Evolutionary conservation across 2,797 vertebrate genomes (phyloP).

Genomic region (Ibycter americanus): DNA sequence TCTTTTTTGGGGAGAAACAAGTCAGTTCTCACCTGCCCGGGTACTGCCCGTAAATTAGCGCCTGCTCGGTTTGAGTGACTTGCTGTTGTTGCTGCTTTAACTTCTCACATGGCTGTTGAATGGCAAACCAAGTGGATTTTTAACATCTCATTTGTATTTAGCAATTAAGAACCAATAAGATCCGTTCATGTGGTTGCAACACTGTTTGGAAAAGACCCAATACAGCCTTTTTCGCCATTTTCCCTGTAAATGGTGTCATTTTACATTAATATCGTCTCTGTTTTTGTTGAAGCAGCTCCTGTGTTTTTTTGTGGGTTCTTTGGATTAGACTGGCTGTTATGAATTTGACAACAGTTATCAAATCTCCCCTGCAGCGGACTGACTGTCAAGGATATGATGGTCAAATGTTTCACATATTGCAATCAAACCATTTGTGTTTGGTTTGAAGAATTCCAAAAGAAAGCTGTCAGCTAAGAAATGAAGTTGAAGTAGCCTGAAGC

Average conservation of each 20-base stretch:
- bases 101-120: background rate
- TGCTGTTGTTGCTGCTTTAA: background rate
- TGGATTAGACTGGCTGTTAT: slow-evolving; percentile 70
- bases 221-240: background rate
- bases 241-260: slow-evolving; percentile 18
- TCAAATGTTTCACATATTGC: slow-evolving; percentile 75
- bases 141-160: slow-evolving; percentile 31
- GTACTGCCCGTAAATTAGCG: background rate
- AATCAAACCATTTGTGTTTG: slow-evolving; percentile 74
- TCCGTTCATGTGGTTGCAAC: background rate
- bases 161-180: background rate
- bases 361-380: slow-evolving; percentile 69
- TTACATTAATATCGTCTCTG: background rate
- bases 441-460: slow-evolving; percentile 77
- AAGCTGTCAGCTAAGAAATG: slow-evolving; percentile 77
- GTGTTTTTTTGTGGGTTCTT: slow-evolving; percentile 39
- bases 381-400: slow-evolving; percentile 73
- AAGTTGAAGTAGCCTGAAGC: slow-evolving; percentile 74
- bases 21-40: background rate
- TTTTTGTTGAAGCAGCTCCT: slow-evolving; percentile 22
- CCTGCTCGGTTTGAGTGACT: background rate
- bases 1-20: background rate
- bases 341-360: slow-evolving; percentile 77
- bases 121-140: background rate
- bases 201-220: background rate